Percentiles rank a stretch among this genome's conserved stretches.
These are phyloP conservation scores for Hyperoplus immaculatus DNA, from an alignment of 2,797 vertebrate genomes.

Conservation along the genomic window DNA sequence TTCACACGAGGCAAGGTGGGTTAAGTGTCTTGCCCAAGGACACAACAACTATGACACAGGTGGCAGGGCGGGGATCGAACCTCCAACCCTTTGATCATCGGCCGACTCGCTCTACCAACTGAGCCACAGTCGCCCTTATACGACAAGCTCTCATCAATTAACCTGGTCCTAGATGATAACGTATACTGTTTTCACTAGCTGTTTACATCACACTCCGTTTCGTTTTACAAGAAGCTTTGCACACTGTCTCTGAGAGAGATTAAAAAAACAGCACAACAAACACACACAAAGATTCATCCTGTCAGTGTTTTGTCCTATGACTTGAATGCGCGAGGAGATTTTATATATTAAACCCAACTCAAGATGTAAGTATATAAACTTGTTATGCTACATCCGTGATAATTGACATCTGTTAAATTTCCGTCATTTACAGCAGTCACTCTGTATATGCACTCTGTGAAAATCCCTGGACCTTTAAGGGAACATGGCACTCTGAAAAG, in stretches of 20 bases:
- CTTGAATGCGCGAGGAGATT: slow-evolving; percentile 19
- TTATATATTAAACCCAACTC: slow-evolving; percentile 36
- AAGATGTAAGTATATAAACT: slow-evolving; percentile 10
- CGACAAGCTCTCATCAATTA: slow-evolving; percentile 70
- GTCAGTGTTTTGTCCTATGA: slow-evolving; percentile 33
- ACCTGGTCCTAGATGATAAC: slow-evolving; percentile 71
- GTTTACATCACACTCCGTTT: slow-evolving; percentile 64
- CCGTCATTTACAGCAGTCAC: slow-evolving; percentile 11
- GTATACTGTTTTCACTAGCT: slow-evolving; percentile 52
- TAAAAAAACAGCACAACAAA: slow-evolving; percentile 21
- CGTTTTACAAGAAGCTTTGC: slow-evolving; percentile 47
- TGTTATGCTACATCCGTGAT: slow-evolving; percentile 22
- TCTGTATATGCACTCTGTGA: slow-evolving; percentile 4
- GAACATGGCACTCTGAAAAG: slow-evolving; percentile 13
- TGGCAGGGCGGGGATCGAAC: slow-evolving; percentile 14
- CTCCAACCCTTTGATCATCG: no score
- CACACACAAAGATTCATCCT: slow-evolving; percentile 34
- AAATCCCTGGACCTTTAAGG: slow-evolving; percentile 9
- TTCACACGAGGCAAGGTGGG: no score
- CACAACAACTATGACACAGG: no score
- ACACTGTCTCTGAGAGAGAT: slow-evolving; percentile 29
- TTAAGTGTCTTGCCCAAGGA: no score
- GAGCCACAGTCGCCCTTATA: not conserved
- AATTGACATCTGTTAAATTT: no score
- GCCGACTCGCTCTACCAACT: no score